Evolutionary conservation across 2,113 vertebrate genomes (phyloP), one percentile per base, ranked within the genome.

Genomic region (Lophura nycthemera): DNA sequence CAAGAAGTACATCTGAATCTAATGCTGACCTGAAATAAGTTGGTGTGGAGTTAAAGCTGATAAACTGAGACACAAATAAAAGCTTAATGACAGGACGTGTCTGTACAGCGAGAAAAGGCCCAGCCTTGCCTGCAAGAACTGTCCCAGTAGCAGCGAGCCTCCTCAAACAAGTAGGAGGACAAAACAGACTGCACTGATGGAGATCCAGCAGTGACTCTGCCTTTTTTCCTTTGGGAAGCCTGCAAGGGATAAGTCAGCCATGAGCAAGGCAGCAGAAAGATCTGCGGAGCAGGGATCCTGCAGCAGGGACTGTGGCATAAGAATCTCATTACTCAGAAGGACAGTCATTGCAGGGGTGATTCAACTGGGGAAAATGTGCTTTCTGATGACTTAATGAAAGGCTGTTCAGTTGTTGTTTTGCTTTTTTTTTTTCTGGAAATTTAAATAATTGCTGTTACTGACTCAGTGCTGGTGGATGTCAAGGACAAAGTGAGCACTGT

Each of bases 291-390:
- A 64, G 79, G n/a, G 69, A 94, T 83, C 88, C 72, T 78, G 48
- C 16, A 16, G 43, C 78, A 87, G 61, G 42, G 50, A 38, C 88
- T 30, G 72, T 69, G 85, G 72, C 80, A 36, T 57, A 60, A 89
- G 73, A 78, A 61, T 36, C 63, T 90, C 38, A 25, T 93, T 94
- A 95, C 86, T 93, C 86, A 96, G 83, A 87, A 42, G 66, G 74
- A 84, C 65, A 86, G 81, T 95, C 88, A 89, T 66, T 45, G n/a
- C 43, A 18, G 54, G 36, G 9, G 52, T 95, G 92, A 96, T 63
- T 95, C 92, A 95, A 7, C 74, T 61, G 48, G 19, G 36, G 54
- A 87, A 82, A 93, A 89, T 76, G 59, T 79, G 66, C 14, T 20
- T 86, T 90, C 42, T 57, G 65, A 86, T 87, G 66, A 71, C 57